Percentiles rank a stretch among this genome's conserved stretches.
phyloP scores from a whole-genome alignment of 2,888 invertebrate genomes.

The Coleophora flavipennella region DNA sequence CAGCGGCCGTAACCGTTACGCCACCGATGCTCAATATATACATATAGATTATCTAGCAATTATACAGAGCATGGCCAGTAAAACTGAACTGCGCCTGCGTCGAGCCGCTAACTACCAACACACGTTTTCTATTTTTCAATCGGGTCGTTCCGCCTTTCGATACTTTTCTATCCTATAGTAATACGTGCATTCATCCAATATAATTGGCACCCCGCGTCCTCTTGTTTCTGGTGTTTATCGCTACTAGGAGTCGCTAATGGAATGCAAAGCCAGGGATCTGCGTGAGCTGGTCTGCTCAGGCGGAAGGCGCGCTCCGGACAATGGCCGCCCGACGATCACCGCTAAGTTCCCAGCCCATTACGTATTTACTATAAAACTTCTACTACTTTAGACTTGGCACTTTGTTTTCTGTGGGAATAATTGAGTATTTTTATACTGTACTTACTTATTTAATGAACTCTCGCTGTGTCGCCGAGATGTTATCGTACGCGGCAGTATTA shows the following conservation, averaged over 20 bases:
- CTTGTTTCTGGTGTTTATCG: conserved; percentile 9
- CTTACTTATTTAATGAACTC: not conserved
- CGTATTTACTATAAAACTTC: conserved; percentile 58
- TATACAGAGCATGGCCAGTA: conserved; percentile 33
- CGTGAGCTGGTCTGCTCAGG: conserved; percentile 37
- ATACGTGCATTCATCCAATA: conserved; percentile 36
- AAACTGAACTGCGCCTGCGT: no score
- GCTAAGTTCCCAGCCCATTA: conserved; percentile 64
- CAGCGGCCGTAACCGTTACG: no score
- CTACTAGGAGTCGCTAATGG: conserved; percentile 15
- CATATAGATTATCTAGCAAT: no score
- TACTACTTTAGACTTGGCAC: conserved; percentile 34
- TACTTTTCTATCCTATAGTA: conserved; percentile 63
- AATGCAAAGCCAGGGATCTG: conserved; percentile 40
- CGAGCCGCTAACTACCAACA: conserved; percentile 9
- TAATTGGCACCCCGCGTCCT: conserved; percentile 29
- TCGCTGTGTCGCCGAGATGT: not conserved
- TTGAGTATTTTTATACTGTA: conserved; percentile 10
- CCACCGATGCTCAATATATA: no score
- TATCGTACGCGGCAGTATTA: not conserved
- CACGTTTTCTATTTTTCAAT: conserved; percentile 66
- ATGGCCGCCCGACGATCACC: conserved; percentile 57
- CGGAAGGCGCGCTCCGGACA: conserved; percentile 65
- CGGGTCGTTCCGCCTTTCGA: conserved; percentile 63
- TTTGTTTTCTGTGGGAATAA: conserved; percentile 20